Percentiles rank a stretch among this genome's conserved stretches.
Evolutionary conservation across 2,797 vertebrate genomes (phyloP).

Genomic region (Podarcis lilfordi): DNA sequence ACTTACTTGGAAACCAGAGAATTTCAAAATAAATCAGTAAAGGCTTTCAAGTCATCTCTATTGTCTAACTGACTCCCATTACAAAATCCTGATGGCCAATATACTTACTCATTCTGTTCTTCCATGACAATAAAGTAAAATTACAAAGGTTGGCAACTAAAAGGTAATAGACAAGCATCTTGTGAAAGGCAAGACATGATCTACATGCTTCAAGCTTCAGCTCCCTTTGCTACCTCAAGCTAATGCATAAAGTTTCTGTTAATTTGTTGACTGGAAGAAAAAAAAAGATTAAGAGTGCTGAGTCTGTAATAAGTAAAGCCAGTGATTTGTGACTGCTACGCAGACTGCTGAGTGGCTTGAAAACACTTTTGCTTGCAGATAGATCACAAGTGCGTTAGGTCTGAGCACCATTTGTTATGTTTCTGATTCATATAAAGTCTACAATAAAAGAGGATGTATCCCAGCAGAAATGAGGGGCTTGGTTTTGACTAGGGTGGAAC

Average conservation of each 20-base stretch:
- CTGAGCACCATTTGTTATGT: not conserved
- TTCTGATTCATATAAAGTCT: not conserved
- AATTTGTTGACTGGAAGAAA: constrained; percentile 35
- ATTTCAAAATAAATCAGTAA: constrained; percentile 11
- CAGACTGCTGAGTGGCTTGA: constrained; percentile 10
- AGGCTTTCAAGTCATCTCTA: constrained; percentile 38
- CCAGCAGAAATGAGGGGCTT: not conserved
- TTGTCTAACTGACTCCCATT: constrained; percentile 41
- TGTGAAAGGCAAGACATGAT: constrained; percentile 25
- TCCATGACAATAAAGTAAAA: constrained; percentile 48
- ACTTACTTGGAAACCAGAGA: not conserved
- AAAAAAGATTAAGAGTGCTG: constrained; percentile 31
- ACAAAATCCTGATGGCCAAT: constrained; percentile 35
- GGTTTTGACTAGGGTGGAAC: not conserved
- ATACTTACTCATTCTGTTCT: constrained; percentile 35
- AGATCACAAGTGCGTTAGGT: constrained; percentile 4
- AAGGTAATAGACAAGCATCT: constrained; percentile 47
- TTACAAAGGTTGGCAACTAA: constrained; percentile 45
- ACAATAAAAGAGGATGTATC: not conserved
- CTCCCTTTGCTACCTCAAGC: constrained; percentile 32
- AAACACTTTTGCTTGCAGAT: constrained; percentile 44
- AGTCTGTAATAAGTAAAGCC: constrained; percentile 36
- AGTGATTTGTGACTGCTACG: constrained; percentile 18
- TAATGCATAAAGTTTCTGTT: constrained; percentile 39
- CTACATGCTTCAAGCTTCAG: constrained; percentile 46